Base-by-base conservation (phyloP, 2,888 invertebrate genomes). In the Trachelus troglodyta region DNA sequence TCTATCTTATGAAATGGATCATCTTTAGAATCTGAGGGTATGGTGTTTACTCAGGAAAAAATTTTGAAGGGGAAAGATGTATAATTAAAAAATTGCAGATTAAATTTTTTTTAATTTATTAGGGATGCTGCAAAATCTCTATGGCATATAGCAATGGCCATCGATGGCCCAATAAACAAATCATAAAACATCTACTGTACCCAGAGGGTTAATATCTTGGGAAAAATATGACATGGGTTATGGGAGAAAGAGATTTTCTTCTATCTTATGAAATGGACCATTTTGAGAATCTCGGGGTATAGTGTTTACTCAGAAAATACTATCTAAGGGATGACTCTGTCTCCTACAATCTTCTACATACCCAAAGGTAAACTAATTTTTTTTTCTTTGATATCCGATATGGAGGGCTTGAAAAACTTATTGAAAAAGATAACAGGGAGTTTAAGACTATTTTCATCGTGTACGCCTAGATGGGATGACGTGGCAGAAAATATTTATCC, bases 251-350 rank as follows among this genome's bases (percentile, higher is more conserved):
- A 23, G 15, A 15, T 40, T 40, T 40, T 40, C 40, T 15, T 6
- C 4, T 40, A 0, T 15, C 40, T 40, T 15, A 40, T 40, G 40
- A 56, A 56, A 56, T 1, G 1, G 40, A 23, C 40, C 40, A 1
- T 2, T 9, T 56, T 6, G 6, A 56, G 40, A 56, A 23, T 6
- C 15, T 15, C 6, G 1, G 23, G 23, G 15, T 56, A 1, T 23
- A 83, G 83, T 85, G 82, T 87, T 87, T 85, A 81, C 84, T 80
- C 76, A 85, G 81, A 80, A 83, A 83, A 85, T 83, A 83, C 82
- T 81, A 79, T 79, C 81, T 23, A 56, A 15, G 23, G 9, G 40
- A 56, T 56, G 6, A 56, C 23, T 56, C 9, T 56, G 23, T 56
- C 40, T 56, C 2, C 40, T 56, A 56, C 40, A 6, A 6, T 56